Evolutionary conservation across 2,888 invertebrate genomes (phyloP).

Genomic region (Torymus texanus): DNA sequence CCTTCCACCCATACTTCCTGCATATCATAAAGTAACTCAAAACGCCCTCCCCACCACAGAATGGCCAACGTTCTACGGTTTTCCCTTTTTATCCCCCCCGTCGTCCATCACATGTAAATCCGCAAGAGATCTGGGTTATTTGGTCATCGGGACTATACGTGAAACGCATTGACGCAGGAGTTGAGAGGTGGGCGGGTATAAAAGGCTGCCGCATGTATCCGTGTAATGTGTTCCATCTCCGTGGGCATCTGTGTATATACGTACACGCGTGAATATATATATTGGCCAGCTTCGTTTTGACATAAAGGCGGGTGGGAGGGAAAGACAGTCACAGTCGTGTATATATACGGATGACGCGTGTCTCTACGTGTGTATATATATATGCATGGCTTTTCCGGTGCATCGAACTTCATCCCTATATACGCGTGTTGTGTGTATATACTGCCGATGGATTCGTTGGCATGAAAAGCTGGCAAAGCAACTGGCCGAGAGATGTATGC

Average conservation of each 20-base stretch:
- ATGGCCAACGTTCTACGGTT: conserved; percentile 1
- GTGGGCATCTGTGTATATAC: neutral
- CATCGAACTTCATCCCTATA: neutral
- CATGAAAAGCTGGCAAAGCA: too few relatives aligned
- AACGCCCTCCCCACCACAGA: conserved; percentile 15
- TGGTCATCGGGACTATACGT: conserved; percentile 41
- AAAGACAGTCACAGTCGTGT: too few relatives aligned
- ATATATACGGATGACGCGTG: too few relatives aligned
- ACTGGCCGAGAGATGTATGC: conserved; percentile 19
- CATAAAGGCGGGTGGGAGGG: too few relatives aligned
- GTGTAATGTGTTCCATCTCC: conserved; percentile 26
- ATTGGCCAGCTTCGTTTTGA: too few relatives aligned
- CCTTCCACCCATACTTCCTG: neutral
- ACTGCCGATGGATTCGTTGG: too few relatives aligned
- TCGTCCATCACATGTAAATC: conserved; percentile 38
- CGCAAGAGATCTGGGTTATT: conserved; percentile 48
- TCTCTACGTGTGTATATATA: neutral
- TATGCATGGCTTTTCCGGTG: conserved; percentile 22
- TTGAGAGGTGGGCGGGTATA: neutral
- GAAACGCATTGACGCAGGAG: neutral
- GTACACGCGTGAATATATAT: neutral
- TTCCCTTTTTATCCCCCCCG: conserved; percentile 29
- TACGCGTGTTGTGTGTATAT: too few relatives aligned
- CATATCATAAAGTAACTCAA: conserved; percentile 31
- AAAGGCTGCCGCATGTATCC: neutral